phyloP scores from a whole-genome alignment of 2,888 invertebrate genomes.

The Rutpela maculata region DNA sequence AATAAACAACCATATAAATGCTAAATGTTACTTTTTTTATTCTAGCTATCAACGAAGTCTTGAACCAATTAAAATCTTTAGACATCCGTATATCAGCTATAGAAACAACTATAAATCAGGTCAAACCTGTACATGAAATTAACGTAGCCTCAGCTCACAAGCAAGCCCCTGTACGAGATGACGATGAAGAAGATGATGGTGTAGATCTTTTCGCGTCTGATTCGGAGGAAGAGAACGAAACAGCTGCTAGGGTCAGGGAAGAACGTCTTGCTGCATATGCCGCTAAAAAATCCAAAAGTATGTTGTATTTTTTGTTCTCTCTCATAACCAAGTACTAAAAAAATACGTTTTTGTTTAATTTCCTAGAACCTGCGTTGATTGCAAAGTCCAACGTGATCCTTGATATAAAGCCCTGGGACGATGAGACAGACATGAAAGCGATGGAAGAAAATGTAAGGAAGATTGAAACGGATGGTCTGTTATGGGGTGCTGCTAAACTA shows the following conservation, averaged over 20 bases:
- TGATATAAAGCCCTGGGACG: conserved; percentile 95
- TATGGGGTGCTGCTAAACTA: conserved; percentile 96
- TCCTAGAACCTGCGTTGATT: conserved; percentile 87
- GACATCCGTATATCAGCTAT: conserved; percentile 60
- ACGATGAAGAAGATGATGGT: conserved; percentile 80
- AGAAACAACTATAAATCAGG: conserved; percentile 63
- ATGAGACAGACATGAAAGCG: conserved; percentile 93
- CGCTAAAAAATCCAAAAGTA: conserved; percentile 93
- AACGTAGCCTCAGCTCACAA: conserved; percentile 53
- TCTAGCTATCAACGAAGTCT: conserved; percentile 61
- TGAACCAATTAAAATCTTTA: conserved; percentile 58
- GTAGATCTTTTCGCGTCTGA: conserved; percentile 90
- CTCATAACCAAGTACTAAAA: neutral
- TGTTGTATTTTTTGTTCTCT: conserved; percentile 19
- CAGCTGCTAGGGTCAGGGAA: conserved; percentile 85
- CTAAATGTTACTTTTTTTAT: conserved; percentile 40
- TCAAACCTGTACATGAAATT: conserved; percentile 60
- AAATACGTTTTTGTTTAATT: conserved; percentile 50
- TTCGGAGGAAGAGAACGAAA: conserved; percentile 85
- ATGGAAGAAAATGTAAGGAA: conserved; percentile 89
- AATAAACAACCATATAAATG: neutral
- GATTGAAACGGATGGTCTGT: conserved; percentile 88
- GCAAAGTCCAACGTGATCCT: conserved; percentile 96
- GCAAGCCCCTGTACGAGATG: conserved; percentile 40
- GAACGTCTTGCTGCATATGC: conserved; percentile 92